These are phyloP conservation scores for Vombatus ursinus DNA, from an alignment of 2,113 vertebrate species.

Conservation along the genomic window DNA sequence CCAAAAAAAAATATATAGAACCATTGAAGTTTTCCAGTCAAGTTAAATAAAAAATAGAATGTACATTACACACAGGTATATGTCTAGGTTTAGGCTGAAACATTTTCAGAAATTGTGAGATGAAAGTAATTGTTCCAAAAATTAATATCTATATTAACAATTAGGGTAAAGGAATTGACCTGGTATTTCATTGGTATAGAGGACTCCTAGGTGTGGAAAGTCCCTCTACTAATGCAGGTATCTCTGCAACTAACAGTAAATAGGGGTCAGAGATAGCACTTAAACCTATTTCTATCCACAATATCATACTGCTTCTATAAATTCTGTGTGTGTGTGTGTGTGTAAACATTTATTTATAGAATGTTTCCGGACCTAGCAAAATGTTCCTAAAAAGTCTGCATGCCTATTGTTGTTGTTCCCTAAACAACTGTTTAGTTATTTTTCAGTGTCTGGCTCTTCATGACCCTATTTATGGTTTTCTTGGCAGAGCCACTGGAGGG, in stretches of 20 bases:
- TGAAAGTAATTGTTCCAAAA: background rate
- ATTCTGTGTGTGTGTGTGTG: background rate
- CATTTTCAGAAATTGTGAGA: slow-evolving; percentile 2
- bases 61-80: slow-evolving; percentile 37
- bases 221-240: background rate
- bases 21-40: slow-evolving; percentile 61
- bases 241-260: background rate
- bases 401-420: background rate
- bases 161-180: background rate
- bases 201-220: background rate
- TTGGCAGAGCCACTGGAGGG: background rate
- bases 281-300: background rate
- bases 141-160: background rate
- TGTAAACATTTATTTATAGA: background rate
- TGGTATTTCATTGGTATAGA: background rate
- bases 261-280: background rate
- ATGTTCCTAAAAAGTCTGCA: background rate
- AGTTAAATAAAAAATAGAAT: slow-evolving; percentile 53
- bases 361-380: background rate
- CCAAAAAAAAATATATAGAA: slow-evolving; percentile 44
- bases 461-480: background rate
- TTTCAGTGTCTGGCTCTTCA: background rate
- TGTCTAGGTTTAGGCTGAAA: slow-evolving; percentile 46
- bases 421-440: background rate
- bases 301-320: background rate